Evolutionary conservation across 2,113 vertebrate species (phyloP), one percentile per base, ranked within the genome.

Genomic region (Pygoscelis adeliae): DNA sequence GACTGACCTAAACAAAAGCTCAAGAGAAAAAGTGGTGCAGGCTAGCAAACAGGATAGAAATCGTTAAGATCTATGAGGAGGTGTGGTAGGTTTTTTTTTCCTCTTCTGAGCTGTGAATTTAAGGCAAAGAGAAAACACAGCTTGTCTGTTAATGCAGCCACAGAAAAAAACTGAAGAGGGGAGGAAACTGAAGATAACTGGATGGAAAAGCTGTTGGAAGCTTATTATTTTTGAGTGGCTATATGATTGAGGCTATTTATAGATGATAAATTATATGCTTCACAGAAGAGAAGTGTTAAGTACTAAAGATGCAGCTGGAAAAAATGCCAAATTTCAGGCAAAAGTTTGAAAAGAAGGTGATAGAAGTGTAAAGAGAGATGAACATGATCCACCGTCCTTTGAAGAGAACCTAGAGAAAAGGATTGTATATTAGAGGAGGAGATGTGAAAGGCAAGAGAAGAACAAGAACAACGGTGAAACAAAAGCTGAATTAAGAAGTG

Each of bases 171-270:
- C 32, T 32, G 7, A 80, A 76, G 65, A 95, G 20, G 6, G 12
- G 49, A 85, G 13, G 46, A 91, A 90, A 65, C 52, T 82, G 78
- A 72, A 94, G 74, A 69, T 76, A 83, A 69, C 44, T 93, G 44
- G 56, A 53, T 72, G 66, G 36, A 93, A 94, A 88, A 95, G 36
- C 81, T 95, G 36, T 87, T 95, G 85, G 84, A 90, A 93, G 27
- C 79, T 93, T 91, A 86, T 72, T 89, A 83, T 94, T 91, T 96
- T 77, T 93, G 82, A 92, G 82, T 88, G 74, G 62, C 26, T 91
- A 83, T 92, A 79, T 90, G 50, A 82, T 71, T 71, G 71, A 78
- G 34, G 46, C 92, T 93, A 66, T 96, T 91, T 97, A 84, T 95
- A 69, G 49, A 72, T 4, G 3, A 76, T 53, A 89, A 94, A 94